Evolutionary conservation across 35 echinoderm and acorn worm species (phyloP).

Genomic region (Hemicentrotus pulcherrimus): DNA sequence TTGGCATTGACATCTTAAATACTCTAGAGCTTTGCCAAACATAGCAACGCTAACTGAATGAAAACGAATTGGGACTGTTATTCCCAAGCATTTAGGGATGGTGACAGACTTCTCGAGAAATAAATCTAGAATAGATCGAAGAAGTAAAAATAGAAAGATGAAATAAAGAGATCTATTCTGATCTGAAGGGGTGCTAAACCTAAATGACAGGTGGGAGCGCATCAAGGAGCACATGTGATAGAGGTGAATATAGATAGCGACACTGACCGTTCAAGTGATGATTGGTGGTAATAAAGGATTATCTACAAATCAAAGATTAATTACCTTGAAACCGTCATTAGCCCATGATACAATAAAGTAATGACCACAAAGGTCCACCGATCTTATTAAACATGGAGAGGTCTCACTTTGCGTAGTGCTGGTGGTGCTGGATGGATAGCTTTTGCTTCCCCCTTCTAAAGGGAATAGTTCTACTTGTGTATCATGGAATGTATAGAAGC

Average conservation of each 20-base stretch:
- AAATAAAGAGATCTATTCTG: not conserved
- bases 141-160: not conserved
- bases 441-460: no score
- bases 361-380: no score
- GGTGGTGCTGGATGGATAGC: no score
- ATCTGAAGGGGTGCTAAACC: not conserved
- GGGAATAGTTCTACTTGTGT: no score
- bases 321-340: not conserved
- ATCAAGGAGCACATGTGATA: not conserved
- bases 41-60: no score
- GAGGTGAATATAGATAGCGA: not conserved
- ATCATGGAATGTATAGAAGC: no score
- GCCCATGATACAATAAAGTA: not conserved
- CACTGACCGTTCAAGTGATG: not conserved
- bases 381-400: no score
- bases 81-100: not conserved
- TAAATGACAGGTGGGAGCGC: not conserved
- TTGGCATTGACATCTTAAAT: not conserved
- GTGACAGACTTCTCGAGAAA: slow-evolving; percentile 1
- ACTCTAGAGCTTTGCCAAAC: not conserved
- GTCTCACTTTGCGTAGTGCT: no score
- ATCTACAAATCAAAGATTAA: not conserved
- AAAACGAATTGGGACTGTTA: not conserved
- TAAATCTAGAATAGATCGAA: not conserved
- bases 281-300: not conserved